Conservation (phyloP, 2,888 invertebrate species). For the Latrodectus hesperus region DNA sequence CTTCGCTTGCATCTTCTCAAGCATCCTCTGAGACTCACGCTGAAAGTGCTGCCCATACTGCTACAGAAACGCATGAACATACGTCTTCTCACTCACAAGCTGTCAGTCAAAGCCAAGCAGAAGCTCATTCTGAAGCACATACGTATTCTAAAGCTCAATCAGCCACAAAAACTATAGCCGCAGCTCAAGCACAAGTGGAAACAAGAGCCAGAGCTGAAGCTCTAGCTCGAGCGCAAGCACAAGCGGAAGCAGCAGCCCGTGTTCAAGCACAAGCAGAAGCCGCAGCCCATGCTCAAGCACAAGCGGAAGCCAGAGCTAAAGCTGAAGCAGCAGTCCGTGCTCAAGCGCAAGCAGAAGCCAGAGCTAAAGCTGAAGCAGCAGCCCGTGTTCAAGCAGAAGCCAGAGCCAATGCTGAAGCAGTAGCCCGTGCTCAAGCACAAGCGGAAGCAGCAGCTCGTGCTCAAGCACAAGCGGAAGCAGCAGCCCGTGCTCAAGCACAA, state of each 20-base stretch:
- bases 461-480: background rate
- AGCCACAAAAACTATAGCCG: too few relatives aligned
- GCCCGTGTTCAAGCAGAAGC: background rate
- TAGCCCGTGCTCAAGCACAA: background rate
- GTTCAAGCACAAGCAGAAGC: background rate
- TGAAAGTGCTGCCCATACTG: slow-evolving; percentile 11
- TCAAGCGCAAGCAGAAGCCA: background rate
- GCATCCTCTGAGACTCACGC: background rate
- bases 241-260: background rate
- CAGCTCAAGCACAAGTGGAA: background rate
- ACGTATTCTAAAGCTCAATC: background rate
- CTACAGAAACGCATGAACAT: slow-evolving; percentile 12
- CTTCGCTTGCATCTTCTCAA: background rate
- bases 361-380: background rate
- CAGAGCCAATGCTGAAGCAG: background rate
- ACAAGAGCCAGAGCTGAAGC: background rate
- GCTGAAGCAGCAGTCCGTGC: background rate
- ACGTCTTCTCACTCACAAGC: slow-evolving; percentile 1
- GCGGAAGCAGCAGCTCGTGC: background rate
- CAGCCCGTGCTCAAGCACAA: background rate
- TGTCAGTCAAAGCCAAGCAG: too few relatives aligned
- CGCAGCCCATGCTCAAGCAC: background rate
- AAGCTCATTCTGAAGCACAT: background rate
- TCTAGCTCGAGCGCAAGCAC: background rate
- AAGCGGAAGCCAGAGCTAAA: background rate